phyloP scores from a whole-genome alignment of 2,888 invertebrate species.

The Lochmaea crataegi region DNA sequence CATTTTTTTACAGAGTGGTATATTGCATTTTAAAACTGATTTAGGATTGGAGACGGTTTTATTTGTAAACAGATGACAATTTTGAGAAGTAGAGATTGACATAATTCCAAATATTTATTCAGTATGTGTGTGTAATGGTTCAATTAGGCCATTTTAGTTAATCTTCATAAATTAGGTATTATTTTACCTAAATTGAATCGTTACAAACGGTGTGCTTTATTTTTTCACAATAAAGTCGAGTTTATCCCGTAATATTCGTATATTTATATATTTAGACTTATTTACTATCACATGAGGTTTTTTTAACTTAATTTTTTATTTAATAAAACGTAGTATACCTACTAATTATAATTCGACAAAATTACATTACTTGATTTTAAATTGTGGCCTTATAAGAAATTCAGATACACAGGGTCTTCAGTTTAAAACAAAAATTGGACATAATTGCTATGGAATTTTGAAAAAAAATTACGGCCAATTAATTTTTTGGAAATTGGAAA shows the following conservation, averaged over 20 bases:
- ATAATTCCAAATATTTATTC: conserved; percentile 25
- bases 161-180: background rate
- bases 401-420: conserved; percentile 30
- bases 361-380: conserved; percentile 26
- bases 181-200: background rate
- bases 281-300: conserved; percentile 16
- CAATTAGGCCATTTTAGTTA: background rate
- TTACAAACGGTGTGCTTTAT: conserved; percentile 14
- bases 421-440: background rate
- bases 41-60: background rate
- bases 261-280: conserved; percentile 30
- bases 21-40: conserved; percentile 1
- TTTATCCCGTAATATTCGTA: conserved; percentile 20
- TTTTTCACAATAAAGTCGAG: conserved; percentile 16
- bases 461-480: conserved; percentile 1
- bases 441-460: background rate
- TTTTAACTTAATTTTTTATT: conserved; percentile 24
- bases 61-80: background rate
- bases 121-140: conserved; percentile 3
- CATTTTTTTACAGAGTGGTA: background rate
- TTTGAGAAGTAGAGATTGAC: conserved; percentile 15
- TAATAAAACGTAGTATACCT: conserved; percentile 15
- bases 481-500: background rate
- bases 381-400: conserved; percentile 32
- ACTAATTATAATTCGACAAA: conserved; percentile 26